A percentile compares a stretch with the other conserved stretches of the same genome.
These are phyloP conservation scores for Tragelaphus scriptus DNA, from an alignment of 2,113 vertebrate genomes.

Conservation along the genomic window DNA sequence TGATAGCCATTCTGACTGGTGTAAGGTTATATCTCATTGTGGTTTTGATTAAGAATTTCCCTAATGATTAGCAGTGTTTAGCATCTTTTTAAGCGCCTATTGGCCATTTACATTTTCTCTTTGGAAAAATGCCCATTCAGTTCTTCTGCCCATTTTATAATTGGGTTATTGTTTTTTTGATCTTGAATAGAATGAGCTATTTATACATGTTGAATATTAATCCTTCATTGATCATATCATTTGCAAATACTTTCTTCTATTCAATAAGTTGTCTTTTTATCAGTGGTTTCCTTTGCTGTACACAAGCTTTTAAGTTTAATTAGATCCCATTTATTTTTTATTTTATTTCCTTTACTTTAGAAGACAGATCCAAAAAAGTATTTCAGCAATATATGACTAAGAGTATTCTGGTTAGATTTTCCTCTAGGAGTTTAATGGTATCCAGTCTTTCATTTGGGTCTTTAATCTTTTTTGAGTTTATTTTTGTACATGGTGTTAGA, in stretches of 20 bases:
- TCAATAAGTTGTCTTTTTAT: neutral
- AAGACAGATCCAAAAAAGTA: neutral
- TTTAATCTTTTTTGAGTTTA: neutral
- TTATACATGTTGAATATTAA: neutral
- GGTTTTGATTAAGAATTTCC: neutral
- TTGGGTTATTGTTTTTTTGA: neutral
- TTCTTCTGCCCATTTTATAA: neutral
- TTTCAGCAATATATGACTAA: neutral
- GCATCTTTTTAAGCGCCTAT: neutral
- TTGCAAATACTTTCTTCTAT: neutral
- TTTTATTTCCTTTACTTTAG: neutral
- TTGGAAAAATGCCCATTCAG: neutral
- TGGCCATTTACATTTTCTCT: neutral
- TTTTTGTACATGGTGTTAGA: neutral
- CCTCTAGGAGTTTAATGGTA: neutral
- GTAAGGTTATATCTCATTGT: neutral
- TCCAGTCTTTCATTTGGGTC: neutral
- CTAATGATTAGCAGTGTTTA: neutral
- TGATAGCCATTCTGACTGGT: neutral
- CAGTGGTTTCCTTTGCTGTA: neutral
- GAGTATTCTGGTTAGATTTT: neutral
- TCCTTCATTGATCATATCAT: neutral
- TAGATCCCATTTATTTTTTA: neutral
- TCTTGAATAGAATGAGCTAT: neutral
- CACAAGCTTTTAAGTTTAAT: neutral